Conservation (phyloP, 2,888 invertebrate genomes). For the Philereme transversata region DNA sequence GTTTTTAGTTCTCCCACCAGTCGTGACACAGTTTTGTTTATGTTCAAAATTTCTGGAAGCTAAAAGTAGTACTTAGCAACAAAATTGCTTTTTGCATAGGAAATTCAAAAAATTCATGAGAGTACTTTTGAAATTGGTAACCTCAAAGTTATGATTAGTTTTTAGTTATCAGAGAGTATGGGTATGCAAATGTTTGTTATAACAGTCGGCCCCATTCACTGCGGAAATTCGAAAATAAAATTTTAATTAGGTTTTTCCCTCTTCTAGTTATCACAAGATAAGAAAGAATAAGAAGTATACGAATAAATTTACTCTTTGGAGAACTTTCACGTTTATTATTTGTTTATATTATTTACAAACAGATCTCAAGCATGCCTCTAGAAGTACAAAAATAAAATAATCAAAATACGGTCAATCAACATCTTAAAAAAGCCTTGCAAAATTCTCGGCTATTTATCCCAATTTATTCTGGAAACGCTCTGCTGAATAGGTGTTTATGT, state of each 20-base stretch:
- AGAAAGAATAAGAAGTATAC: no score
- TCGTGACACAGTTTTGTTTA: conserved; percentile 26
- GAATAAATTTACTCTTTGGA: no score
- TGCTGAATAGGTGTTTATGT: neutral
- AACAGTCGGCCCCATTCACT: conserved; percentile 4
- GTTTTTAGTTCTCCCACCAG: conserved; percentile 14
- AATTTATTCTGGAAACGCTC: conserved; percentile 39
- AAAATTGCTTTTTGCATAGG: conserved; percentile 4
- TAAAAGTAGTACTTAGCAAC: conserved; percentile 12
- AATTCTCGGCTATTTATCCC: conserved; percentile 28
- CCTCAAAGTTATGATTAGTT: conserved; percentile 25
- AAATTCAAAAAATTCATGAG: conserved; percentile 6
- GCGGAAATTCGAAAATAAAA: conserved; percentile 21
- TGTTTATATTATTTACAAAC: no score
- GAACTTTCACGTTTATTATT: no score
- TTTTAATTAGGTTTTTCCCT: neutral
- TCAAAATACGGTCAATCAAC: no score
- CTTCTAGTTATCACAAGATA: no score
- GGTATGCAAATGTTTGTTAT: conserved; percentile 19
- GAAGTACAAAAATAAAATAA: no score
- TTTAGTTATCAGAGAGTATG: conserved; percentile 13
- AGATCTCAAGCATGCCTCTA: no score
- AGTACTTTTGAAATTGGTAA: conserved; percentile 14
- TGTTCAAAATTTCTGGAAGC: conserved; percentile 19
- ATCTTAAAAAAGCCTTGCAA: neutral